Base-by-base conservation (phyloP, 2,888 invertebrate species). In the Drosophila mercatorum region DNA sequence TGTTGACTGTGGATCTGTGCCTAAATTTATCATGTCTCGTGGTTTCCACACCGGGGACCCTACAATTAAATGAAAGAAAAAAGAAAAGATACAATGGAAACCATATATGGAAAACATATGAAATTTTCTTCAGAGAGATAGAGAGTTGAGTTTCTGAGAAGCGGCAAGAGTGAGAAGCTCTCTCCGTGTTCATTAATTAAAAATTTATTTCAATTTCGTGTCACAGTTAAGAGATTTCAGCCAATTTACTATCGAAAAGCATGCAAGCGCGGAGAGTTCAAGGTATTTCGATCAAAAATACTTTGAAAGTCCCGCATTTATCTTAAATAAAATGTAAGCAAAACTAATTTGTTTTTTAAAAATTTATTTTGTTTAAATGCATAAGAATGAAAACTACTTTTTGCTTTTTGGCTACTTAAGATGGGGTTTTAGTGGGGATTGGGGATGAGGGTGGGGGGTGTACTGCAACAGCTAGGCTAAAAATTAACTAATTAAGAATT, bases 31-130 rank as follows among this genome's bases (percentile, higher is more conserved):
- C 94, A 94, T 95, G 95, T 98, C 97, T 94, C 98, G 96, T 94
- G 98, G 98, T 95, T 98, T 98, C 98, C 98, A 98, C 94, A 98
- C 97, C 94, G 98, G 98, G 94, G 98, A 98, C 94, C 98, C 98
- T 96, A 96, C 95, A 95, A 96, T 95, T 95, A 94, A 95, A 91
- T 89, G 89, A 89, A 91, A 91, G 89, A 91, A 90, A 91, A 90
- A 91, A 90, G 88, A 92, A 91, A 89, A 91, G 91, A 92, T 95
- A 91, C 80, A 83, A 82, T 92, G 92, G 92, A 93, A 92, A 92
- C 92, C 92, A 92, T 92, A 92, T 92, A 92, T 92, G 91, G 51
- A 92, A 91, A 92, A 86, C 78, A 91, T 91, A 92, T 91, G 81
- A 91, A 86, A 82, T 89, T 76, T 53, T 55, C 58, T 49, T 26